Evolutionary conservation across 2,797 vertebrate species (phyloP).

Genomic region (Enteromius afrohamiltoni): DNA sequence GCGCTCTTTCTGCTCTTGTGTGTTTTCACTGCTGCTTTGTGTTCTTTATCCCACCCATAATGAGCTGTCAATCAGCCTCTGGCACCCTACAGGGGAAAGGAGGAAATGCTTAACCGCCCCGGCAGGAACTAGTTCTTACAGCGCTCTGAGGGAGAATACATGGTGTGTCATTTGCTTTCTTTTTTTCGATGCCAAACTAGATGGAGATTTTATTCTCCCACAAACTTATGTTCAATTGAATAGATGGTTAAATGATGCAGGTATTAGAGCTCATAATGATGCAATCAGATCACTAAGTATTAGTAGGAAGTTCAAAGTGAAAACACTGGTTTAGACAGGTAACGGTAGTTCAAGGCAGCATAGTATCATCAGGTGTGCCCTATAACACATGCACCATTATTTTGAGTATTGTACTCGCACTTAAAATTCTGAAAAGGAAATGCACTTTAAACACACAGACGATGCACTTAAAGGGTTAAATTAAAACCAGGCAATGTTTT

Average conservation of each 20-base stretch:
- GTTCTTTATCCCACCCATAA: constrained; percentile 44
- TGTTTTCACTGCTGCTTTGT: constrained; percentile 67
- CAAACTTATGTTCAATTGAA: background rate
- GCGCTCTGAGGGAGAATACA: background rate
- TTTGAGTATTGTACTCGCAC: background rate
- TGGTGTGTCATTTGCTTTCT: background rate
- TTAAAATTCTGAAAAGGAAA: background rate
- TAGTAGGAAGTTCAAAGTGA: background rate
- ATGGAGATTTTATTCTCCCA: background rate
- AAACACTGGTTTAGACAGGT: too few relatives aligned
- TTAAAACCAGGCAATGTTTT: too few relatives aligned
- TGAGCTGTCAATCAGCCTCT: constrained; percentile 47
- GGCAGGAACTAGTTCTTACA: constrained; percentile 12
- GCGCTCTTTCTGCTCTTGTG: constrained; percentile 53
- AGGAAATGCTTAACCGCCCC: constrained; percentile 47
- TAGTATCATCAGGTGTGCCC: background rate
- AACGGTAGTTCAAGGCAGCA: too few relatives aligned
- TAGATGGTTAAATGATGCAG: background rate
- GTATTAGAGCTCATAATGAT: background rate
- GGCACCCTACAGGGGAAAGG: constrained; percentile 28
- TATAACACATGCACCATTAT: background rate
- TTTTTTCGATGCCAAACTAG: background rate
- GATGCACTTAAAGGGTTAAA: background rate
- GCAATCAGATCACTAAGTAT: background rate
- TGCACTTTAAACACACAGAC: background rate